Evolutionary conservation across 2,888 invertebrate species (phyloP), one percentile per base, ranked within the genome.

Genomic region (Arge pagana): DNA sequence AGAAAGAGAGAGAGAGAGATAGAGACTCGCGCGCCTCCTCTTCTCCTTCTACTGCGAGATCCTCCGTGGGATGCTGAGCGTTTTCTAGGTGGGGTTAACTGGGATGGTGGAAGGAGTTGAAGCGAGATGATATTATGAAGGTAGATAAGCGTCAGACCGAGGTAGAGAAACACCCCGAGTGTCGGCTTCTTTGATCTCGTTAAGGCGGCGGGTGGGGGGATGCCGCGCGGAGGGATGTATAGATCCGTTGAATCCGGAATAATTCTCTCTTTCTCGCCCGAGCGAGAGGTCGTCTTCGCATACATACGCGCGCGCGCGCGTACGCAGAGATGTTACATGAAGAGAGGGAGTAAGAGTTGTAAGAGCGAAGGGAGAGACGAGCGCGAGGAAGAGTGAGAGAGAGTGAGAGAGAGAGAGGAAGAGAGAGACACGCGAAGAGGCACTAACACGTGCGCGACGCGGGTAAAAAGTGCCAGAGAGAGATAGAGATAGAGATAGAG

Each of bases 151-250:
- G 62, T 56, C 60, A 59, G 33, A 53, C 65, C 11, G 36, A 26
- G 51, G 43, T 18, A 19, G 30, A 26, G 16, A 8, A 21, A 23
- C 33, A 19, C 24, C 62, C 55, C 56, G 60, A 62, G 59, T 37
- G 68, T 69, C 68, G 68, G 68, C 66, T 57, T 66, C 58, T 68
- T 68, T 68, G 68, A 68, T 68, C 61, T 68, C 64, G 58, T 43
- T 63, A 50, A 61, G 62, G 62, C 62, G 64, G 59, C 50, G 61
- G 58, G 59, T 61, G 57, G 57, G 54, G 56, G 57, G 54, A 33
- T 23, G 43, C 43, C 21, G 33, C 13, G 18, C 23, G 18, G 33
- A 33, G n/a, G n/a, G n/a, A n/a, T n/a, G n/a, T n/a, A n/a, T n/a
- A n/a, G n/a, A n/a, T n/a, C n/a, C n/a, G n/a, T n/a, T n/a, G n/a